Evolutionary conservation across 2,888 invertebrate species (phyloP).

Genomic region (Heliconius erato): DNA sequence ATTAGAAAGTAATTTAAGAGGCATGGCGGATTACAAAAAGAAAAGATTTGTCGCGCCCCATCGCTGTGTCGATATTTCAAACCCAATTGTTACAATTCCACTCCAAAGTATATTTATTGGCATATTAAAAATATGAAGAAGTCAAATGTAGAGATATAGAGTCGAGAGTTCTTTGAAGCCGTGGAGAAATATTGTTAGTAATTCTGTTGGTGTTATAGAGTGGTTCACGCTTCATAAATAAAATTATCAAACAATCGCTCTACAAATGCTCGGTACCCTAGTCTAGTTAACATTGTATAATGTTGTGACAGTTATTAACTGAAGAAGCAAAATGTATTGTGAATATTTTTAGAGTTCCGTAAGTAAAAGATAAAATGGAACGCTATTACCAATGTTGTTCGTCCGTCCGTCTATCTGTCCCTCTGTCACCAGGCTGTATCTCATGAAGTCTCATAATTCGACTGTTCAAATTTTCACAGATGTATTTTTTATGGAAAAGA

Average conservation of each 20-base stretch:
- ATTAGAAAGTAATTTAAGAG: conserved; percentile 75
- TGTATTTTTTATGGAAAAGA: too few species aligned
- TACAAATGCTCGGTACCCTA: conserved; percentile 70
- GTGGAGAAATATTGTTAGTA: conserved; percentile 23
- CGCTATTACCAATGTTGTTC: too few species aligned
- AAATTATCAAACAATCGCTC: conserved; percentile 74
- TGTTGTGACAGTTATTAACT: conserved; percentile 77
- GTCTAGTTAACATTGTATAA: conserved; percentile 79
- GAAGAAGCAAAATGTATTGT: conserved; percentile 35
- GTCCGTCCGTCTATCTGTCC: too few species aligned
- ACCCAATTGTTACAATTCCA: conserved; percentile 75
- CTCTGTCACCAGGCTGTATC: too few species aligned
- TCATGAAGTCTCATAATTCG: too few species aligned
- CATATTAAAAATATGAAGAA: background rate
- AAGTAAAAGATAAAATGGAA: too few species aligned
- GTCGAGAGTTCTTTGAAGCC: conserved; percentile 25
- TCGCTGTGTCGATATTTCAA: conserved; percentile 69
- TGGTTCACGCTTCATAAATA: conserved; percentile 82
- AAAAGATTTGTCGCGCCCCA: conserved; percentile 75
- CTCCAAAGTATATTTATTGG: conserved; percentile 64
- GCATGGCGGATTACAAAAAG: conserved; percentile 65
- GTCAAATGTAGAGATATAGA: conserved; percentile 35
- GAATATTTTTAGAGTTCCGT: too few species aligned
- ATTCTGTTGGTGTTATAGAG: conserved; percentile 63
- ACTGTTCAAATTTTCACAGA: too few species aligned